Conservation (phyloP, 2,113 vertebrate genomes). For the Cnemophilus loriae region DNA sequence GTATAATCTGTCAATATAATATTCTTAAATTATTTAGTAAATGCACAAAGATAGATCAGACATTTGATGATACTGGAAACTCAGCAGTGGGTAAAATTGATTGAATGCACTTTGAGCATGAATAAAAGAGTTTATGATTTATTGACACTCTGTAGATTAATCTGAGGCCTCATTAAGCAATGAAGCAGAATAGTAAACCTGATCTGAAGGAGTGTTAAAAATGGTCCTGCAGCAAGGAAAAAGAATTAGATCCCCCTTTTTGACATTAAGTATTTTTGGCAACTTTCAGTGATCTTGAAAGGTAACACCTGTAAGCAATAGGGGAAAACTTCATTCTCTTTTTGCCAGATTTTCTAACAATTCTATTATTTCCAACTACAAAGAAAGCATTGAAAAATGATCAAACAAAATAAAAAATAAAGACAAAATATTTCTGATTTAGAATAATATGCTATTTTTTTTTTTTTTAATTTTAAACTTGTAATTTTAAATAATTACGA, state of each 20-base stretch:
- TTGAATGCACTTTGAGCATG: conserved; percentile 44
- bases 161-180: conserved; percentile 22
- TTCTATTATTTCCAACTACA: background rate
- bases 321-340: fast-evolving
- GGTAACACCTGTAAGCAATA: background rate
- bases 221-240: background rate
- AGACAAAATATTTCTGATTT: background rate
- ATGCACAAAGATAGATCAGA: conserved; percentile 36
- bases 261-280: background rate
- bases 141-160: conserved; percentile 61
- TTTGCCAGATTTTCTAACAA: background rate
- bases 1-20: conserved; percentile 39
- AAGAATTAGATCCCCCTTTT: background rate
- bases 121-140: conserved; percentile 67
- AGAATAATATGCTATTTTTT: background rate
- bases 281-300: background rate
- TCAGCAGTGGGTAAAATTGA: conserved; percentile 63
- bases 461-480: no score
- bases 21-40: conserved; percentile 63
- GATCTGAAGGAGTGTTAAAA: conserved; percentile 35
- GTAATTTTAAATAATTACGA: no score
- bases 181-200: conserved; percentile 18
- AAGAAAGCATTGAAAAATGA: background rate
- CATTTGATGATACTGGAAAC: conserved; percentile 53
- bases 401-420: background rate